These are phyloP conservation scores for Halictus rubicundus DNA, from an alignment of 1,140 invertebrate species.

Conservation along the genomic window DNA sequence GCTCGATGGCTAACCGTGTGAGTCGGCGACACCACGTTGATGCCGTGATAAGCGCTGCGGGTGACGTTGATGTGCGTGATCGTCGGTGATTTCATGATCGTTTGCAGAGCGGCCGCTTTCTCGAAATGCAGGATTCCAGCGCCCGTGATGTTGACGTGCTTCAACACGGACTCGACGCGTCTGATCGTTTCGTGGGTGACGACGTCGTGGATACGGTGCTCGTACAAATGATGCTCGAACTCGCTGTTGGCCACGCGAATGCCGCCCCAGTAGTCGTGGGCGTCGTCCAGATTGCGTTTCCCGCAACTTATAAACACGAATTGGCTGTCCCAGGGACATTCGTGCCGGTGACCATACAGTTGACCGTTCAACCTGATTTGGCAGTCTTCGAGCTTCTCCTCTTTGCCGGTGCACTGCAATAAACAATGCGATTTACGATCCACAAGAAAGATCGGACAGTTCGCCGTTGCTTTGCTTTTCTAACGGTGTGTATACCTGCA, in stretches of 20 bases:
- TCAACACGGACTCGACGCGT: slow-evolving; percentile 87
- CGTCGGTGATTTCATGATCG: slow-evolving; percentile 91
- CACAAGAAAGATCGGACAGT: too few species aligned
- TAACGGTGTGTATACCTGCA: slow-evolving; percentile 81
- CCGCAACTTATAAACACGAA: slow-evolving; percentile 98
- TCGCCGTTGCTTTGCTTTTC: too few species aligned
- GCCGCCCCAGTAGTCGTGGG: slow-evolving; percentile 96
- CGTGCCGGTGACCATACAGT: slow-evolving; percentile 90
- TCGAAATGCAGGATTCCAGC: slow-evolving; percentile 98
- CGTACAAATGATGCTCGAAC: slow-evolving; percentile 93
- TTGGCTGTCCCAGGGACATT: slow-evolving; percentile 92
- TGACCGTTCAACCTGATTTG: slow-evolving; percentile 94
- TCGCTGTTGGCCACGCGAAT: slow-evolving; percentile 93
- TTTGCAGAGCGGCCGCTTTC: slow-evolving; percentile 94
- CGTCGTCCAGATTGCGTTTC: slow-evolving; percentile 85
- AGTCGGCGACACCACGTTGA: slow-evolving; percentile 94
- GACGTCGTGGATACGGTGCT: slow-evolving; percentile 90
- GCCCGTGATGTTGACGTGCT: slow-evolving; percentile 94
- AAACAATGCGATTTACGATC: neutral
- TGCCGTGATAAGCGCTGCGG: slow-evolving; percentile 93
- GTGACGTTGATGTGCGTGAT: slow-evolving; percentile 92
- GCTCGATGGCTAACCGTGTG: slow-evolving; percentile 83
- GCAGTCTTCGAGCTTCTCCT: slow-evolving; percentile 92
- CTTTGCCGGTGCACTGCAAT: slow-evolving; percentile 89
- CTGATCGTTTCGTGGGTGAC: slow-evolving; percentile 87